Evolutionary conservation across 2,113 vertebrate genomes (phyloP), one percentile per base, ranked within the genome.

Genomic region (Petrocephalus microphthalmus): DNA sequence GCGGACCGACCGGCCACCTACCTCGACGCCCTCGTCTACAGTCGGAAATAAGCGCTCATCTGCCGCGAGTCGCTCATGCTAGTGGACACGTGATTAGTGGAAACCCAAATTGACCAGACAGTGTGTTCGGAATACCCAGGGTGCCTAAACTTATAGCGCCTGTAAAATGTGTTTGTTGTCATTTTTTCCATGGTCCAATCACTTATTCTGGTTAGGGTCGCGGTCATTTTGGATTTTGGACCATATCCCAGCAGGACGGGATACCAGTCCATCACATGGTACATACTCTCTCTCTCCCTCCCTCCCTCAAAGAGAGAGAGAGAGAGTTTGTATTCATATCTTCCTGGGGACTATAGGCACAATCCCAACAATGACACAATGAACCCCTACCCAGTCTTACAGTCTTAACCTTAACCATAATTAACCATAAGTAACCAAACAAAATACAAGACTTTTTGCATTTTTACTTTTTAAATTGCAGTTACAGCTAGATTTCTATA

Each of bases 21-120:
- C 95, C 93, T 93, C 89, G 93, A 94, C 91, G 90, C 82, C 89
- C 37, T 90, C 88, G 92, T 93, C 92, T 93, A 94, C 93, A 92
- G 94, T 94, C 93, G 92, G 94, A 95, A 95, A 92, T 93, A 93
- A 95, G 90, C 87, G 92, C 94, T 94, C 93, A 94, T 93, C 93
- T 94, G 92, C 93, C 92, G 92, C 88, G 88, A 93, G 93, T 93
- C 93, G 92, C 92, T 94, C 93, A 94, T 95, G 94, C 93, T 95
- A 95, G 95, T 95, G 94, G 60, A 94, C 93, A 90, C 92, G 92
- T 90, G 91, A 93, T 92, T 91, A 90, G 90, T 29, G 52, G 57
- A 29, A 57, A 71, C 7, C n/a, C 17, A 83, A 81, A 78, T 53
- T 29, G 49, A 29, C 87, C 64, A 52, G n/a, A 78, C 51, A 19